Evolutionary conservation across 2,113 vertebrate species (phyloP).

Genomic region (Erythrolamprus reginae): DNA sequence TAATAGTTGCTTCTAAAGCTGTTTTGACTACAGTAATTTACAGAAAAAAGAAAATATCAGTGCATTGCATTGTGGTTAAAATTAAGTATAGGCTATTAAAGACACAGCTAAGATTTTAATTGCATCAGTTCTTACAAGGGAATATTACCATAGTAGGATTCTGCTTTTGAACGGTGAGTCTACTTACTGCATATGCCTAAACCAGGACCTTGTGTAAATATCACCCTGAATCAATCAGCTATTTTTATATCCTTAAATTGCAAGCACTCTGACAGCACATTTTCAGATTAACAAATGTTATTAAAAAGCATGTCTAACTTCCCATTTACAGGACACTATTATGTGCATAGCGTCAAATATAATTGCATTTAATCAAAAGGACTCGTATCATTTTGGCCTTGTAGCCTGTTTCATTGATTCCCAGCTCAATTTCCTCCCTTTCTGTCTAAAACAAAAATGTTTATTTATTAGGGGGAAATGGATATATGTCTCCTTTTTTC

Average conservation of each 20-base stretch:
- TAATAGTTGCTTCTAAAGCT: background rate
- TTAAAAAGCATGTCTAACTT: background rate
- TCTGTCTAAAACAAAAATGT: background rate
- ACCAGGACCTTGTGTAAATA: background rate
- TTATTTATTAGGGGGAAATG: background rate
- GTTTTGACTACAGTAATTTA: background rate
- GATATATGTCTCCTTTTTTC: background rate
- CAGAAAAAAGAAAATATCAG: background rate
- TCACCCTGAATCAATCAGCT: background rate
- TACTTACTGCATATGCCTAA: background rate
- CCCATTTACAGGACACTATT: background rate
- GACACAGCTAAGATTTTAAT: background rate
- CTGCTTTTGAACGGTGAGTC: background rate
- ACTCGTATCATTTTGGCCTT: background rate
- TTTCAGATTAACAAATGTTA: background rate
- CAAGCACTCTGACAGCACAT: background rate
- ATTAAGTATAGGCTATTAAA: background rate
- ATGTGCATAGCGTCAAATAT: background rate
- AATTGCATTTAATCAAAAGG: background rate
- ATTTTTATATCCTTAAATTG: background rate
- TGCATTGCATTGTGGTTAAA: background rate
- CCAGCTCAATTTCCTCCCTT: background rate
- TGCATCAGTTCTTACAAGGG: background rate
- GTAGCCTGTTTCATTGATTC: background rate
- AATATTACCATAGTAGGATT: background rate